These are phyloP conservation scores for Leucophenga maculata DNA, from an alignment of 2,888 invertebrate species.

Conservation along the genomic window DNA sequence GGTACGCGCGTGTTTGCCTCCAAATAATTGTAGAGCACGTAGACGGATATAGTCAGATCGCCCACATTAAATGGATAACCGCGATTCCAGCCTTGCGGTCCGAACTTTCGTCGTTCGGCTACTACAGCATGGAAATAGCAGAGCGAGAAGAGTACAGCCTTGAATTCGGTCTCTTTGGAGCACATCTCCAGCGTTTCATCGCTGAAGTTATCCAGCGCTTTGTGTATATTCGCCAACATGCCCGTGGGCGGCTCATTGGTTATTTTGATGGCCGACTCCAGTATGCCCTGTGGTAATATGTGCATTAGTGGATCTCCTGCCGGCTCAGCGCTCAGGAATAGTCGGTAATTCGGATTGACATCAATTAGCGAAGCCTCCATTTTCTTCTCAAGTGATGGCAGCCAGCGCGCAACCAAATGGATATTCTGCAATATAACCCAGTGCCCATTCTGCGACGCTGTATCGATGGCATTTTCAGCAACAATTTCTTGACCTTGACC, in stretches of 20 bases:
- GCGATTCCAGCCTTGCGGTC: slow-evolving; percentile 73
- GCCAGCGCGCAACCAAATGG: slow-evolving; percentile 91
- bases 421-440: slow-evolving; percentile 96
- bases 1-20: slow-evolving; percentile 91
- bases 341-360: slow-evolving; percentile 78
- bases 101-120: slow-evolving; percentile 91
- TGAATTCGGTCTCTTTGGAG: slow-evolving; percentile 93
- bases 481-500: slow-evolving; percentile 96
- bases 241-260: slow-evolving; percentile 97
- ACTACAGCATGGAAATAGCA: slow-evolving; percentile 97
- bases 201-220: slow-evolving; percentile 91
- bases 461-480: slow-evolving; percentile 88
- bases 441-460: slow-evolving; percentile 83
- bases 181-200: slow-evolving; percentile 95
- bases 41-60: slow-evolving; percentile 92
- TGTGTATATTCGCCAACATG: slow-evolving; percentile 94
- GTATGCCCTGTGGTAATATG: slow-evolving; percentile 86
- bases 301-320: slow-evolving; percentile 79
- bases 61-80: slow-evolving; percentile 86
- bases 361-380: slow-evolving; percentile 85
- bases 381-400: slow-evolving; percentile 90
- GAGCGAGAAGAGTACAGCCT: slow-evolving; percentile 88
- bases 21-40: slow-evolving; percentile 91
- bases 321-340: slow-evolving; percentile 93
- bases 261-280: slow-evolving; percentile 95